Conservation (phyloP, 2,113 vertebrate genomes). For the Patagioenas fasciata region DNA sequence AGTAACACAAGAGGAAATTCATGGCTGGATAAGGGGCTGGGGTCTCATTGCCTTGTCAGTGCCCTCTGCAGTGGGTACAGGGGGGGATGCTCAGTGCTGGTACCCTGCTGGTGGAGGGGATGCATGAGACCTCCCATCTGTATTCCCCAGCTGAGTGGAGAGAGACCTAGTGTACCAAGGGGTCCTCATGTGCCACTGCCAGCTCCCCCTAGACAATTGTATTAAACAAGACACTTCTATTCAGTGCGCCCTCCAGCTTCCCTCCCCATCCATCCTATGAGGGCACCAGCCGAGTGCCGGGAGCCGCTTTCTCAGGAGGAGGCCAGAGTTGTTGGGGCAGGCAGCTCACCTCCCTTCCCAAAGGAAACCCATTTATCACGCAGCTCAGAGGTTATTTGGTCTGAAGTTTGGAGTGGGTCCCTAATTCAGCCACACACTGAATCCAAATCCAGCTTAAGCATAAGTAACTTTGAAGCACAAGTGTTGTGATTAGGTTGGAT, state of each 20-base stretch:
- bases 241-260: neutral
- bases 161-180: fast-evolving
- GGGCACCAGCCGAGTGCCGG: neutral
- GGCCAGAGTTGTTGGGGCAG: neutral
- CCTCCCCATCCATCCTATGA: neutral
- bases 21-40: neutral
- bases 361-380: neutral
- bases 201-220: neutral
- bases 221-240: neutral
- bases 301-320: neutral
- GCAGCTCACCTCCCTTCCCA: neutral
- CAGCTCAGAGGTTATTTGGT: neutral
- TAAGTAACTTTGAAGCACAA: conserved; percentile 35
- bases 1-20: neutral
- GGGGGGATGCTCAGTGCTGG: neutral
- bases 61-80: fast-evolving
- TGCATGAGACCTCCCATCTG: neutral
- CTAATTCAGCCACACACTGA: neutral
- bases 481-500: neutral
- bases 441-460: neutral
- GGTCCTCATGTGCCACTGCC: fast-evolving
- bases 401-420: neutral
- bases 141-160: neutral
- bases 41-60: neutral
- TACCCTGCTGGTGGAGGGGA: fast-evolving